phyloP scores from a whole-genome alignment of 2,888 invertebrate genomes.

The Agrochola litura region DNA sequence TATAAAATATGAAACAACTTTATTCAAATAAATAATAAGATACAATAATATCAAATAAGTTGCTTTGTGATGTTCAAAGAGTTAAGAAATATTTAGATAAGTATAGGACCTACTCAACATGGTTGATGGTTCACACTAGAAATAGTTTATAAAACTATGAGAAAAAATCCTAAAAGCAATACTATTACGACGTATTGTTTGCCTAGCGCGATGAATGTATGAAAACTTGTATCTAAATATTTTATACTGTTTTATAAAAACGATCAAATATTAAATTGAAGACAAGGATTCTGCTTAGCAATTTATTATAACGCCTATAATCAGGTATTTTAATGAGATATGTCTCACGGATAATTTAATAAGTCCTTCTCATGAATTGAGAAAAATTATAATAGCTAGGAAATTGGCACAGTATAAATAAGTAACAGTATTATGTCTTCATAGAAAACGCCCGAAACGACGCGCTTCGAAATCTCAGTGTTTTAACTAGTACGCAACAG shows the following conservation, averaged over 20 bases:
- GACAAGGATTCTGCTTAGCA: constrained; percentile 84
- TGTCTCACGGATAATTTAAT: constrained; percentile 61
- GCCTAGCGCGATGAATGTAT: constrained; percentile 57
- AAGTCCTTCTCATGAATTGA: constrained; percentile 46
- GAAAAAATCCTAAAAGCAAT: constrained; percentile 64
- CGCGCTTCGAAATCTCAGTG: no score
- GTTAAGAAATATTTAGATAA: constrained; percentile 20
- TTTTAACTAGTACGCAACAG: no score
- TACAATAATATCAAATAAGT: constrained; percentile 16
- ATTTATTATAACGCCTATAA: constrained; percentile 50
- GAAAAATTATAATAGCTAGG: constrained; percentile 50
- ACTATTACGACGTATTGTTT: constrained; percentile 49
- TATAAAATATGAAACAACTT: constrained; percentile 29
- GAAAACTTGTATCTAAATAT: constrained; percentile 59
- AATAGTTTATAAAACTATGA: constrained; percentile 53
- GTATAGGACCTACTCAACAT: background rate
- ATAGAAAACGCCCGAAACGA: no score
- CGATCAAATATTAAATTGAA: constrained; percentile 68
- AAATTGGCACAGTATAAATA: constrained; percentile 40
- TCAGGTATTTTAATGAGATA: constrained; percentile 63
- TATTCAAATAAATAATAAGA: constrained; percentile 22
- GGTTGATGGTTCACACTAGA: constrained; percentile 36
- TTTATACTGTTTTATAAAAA: constrained; percentile 63
- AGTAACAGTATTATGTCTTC: no score
- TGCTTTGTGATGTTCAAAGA: constrained; percentile 22